phyloP scores from a whole-genome alignment of 2,888 invertebrate genomes.

The Sesia apiformis region DNA sequence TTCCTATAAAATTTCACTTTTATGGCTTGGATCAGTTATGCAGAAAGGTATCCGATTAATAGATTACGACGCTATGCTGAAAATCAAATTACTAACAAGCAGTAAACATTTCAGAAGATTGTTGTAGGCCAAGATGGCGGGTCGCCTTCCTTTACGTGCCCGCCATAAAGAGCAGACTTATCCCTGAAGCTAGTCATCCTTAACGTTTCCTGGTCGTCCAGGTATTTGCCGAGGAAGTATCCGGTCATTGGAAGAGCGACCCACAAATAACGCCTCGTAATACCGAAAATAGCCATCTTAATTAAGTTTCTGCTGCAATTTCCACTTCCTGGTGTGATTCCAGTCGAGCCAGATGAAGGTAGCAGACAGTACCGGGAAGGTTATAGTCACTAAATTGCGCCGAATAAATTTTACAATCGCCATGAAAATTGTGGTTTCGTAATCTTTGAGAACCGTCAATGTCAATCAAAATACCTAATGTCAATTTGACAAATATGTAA shows the following conservation, averaged over 20 bases:
- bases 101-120: no score
- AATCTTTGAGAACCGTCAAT: no score
- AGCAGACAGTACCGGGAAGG: slow-evolving; percentile 77
- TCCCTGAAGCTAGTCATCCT: slow-evolving; percentile 84
- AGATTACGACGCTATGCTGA: no score
- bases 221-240: slow-evolving; percentile 73
- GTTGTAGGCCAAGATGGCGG: slow-evolving; percentile 82
- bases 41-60: no score
- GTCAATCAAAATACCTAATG: no score
- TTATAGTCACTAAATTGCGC: slow-evolving; percentile 79
- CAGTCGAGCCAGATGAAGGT: slow-evolving; percentile 81
- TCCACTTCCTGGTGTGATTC: slow-evolving; percentile 83
- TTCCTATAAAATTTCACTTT: no score
- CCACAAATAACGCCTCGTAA: slow-evolving; percentile 69
- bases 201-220: slow-evolving; percentile 81
- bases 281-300: slow-evolving; percentile 70
- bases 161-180: slow-evolving; percentile 85
- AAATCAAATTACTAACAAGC: no score
- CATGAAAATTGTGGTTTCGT: slow-evolving; percentile 47
- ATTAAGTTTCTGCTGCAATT: slow-evolving; percentile 35
- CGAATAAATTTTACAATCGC: slow-evolving; percentile 65
- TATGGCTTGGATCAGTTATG: no score
- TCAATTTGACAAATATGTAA: no score
- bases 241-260: slow-evolving; percentile 73
- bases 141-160: slow-evolving; percentile 77